Conservation (phyloP, 2,113 vertebrate genomes). For the Sinocyclocheilus anophthalmus region DNA sequence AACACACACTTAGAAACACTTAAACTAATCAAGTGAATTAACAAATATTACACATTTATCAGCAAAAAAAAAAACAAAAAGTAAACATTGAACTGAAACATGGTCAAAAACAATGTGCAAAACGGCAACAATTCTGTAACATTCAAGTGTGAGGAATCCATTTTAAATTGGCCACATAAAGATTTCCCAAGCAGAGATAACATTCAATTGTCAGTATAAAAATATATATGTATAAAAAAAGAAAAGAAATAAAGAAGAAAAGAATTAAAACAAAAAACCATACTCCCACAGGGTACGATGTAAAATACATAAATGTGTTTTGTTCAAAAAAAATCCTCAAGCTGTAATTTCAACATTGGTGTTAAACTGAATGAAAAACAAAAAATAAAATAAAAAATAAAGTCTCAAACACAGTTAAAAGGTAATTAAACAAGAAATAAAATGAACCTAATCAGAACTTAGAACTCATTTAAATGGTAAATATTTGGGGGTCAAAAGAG, state of each 20-base stretch:
- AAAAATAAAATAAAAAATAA: not conserved
- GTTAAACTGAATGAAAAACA: conserved; percentile 13
- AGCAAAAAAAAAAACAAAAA: conserved; percentile 13
- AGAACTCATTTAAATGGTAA: conserved; percentile 52
- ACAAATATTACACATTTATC: conserved; percentile 11
- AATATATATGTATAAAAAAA: not conserved
- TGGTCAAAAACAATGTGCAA: conserved; percentile 43
- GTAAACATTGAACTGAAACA: conserved; percentile 5
- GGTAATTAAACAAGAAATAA: conserved; percentile 18
- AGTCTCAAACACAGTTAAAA: conserved; percentile 9
- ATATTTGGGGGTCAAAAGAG: conserved; percentile 45
- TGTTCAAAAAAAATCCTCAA: not conserved
- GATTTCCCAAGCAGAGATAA: conserved; percentile 44
- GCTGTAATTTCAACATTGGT: not conserved
- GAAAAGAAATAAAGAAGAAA: not conserved
- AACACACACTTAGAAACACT: conserved; percentile 1
- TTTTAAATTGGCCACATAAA: conserved; percentile 38
- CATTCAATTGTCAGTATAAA: conserved; percentile 56
- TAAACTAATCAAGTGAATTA: not conserved
- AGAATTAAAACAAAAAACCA: not conserved
- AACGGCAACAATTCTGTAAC: conserved; percentile 26
- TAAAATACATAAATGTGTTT: conserved; percentile 18
- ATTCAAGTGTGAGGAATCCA: conserved; percentile 30
- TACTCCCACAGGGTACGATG: not conserved
- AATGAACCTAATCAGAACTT: conserved; percentile 8